Conservation (phyloP, 2,797 vertebrate species). For the Vipera latastei region DNA sequence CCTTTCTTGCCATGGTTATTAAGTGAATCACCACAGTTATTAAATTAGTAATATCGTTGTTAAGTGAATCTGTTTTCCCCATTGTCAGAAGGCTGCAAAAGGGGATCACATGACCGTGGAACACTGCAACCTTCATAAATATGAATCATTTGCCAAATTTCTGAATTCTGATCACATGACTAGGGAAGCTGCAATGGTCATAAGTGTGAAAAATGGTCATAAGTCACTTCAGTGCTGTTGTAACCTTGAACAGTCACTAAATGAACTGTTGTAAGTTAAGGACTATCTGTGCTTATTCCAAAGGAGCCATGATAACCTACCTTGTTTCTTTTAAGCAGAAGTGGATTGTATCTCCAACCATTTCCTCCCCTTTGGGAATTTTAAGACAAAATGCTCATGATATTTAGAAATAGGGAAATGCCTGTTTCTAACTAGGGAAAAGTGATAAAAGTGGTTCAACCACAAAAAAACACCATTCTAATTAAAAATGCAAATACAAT, state of each 20-base stretch:
- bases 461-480: background rate
- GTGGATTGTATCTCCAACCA: background rate
- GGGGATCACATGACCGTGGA: background rate
- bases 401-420: background rate
- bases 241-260: background rate
- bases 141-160: background rate
- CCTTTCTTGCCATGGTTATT: background rate
- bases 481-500: background rate
- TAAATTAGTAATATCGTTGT: background rate
- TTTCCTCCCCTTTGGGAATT: background rate
- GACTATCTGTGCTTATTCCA: background rate
- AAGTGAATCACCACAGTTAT: background rate
- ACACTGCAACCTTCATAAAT: background rate
- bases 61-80: background rate
- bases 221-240: background rate
- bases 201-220: background rate
- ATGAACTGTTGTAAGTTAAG: background rate
- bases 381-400: background rate
- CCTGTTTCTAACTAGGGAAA: background rate
- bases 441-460: background rate
- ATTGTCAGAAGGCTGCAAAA: background rate
- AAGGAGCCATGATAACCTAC: background rate
- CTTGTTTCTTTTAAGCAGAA: background rate
- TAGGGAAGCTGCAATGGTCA: background rate
- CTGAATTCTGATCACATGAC: background rate